Evolutionary conservation across 2,888 invertebrate genomes (phyloP).

Genomic region (Xylocampa areola): DNA sequence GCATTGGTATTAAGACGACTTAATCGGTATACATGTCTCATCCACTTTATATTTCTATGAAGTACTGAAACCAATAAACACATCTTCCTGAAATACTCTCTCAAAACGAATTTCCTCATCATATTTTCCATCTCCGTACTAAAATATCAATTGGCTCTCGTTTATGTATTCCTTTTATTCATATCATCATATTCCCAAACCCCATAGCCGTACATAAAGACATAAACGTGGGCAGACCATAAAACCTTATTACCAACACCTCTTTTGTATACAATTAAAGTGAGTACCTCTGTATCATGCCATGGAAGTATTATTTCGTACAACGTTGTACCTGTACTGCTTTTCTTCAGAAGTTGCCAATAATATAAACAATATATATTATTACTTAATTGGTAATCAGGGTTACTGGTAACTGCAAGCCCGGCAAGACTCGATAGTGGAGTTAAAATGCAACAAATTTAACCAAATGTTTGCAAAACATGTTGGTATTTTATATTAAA

Average conservation of each 20-base stretch:
- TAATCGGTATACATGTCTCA: no score
- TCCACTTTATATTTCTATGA: no score
- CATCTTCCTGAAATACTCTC: not conserved
- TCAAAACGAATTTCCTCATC: not conserved
- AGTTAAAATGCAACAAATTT: no score
- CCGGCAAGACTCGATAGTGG: no score
- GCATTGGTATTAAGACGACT: no score
- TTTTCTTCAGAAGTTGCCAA: not conserved
- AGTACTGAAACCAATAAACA: not conserved
- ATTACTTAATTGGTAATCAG: no score
- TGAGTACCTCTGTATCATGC: slow-evolving; percentile 53
- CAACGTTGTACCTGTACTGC: not conserved
- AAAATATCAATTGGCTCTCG: slow-evolving; percentile 39
- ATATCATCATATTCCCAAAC: slow-evolving; percentile 43
- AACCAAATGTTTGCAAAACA: no score
- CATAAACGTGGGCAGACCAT: slow-evolving; percentile 69
- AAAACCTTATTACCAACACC: slow-evolving; percentile 76
- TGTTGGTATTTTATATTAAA: no score
- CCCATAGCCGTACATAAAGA: slow-evolving; percentile 66
- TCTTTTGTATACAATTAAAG: slow-evolving; percentile 82
- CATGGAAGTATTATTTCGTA: no score
- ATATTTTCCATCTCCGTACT: slow-evolving; percentile 31
- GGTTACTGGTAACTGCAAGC: no score
- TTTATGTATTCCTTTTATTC: slow-evolving; percentile 51
- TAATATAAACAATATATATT: not conserved